These are phyloP conservation scores for Yponomeuta cagnagella DNA, from an alignment of 2,888 invertebrate species.

Conservation along the genomic window DNA sequence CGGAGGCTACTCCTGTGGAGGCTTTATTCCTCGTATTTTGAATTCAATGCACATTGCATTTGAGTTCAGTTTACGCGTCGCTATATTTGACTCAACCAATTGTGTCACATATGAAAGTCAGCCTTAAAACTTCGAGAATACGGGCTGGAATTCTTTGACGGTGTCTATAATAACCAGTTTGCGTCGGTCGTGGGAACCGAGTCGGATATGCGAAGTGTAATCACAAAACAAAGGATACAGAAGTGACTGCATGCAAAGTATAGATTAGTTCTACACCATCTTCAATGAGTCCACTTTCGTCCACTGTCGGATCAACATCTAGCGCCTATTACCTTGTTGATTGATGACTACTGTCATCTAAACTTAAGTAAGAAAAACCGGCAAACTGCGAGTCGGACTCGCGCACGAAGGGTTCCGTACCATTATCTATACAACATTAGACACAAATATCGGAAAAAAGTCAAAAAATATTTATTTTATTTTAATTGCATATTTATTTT, in stretches of 20 bases:
- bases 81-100: conserved; percentile 40
- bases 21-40: conserved; percentile 35
- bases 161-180: conserved; percentile 75
- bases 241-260: not conserved
- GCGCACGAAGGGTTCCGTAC: no score
- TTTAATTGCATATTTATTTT: no score
- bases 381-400: no score
- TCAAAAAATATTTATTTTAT: no score
- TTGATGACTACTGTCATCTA: no score
- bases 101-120: conserved; percentile 30
- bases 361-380: no score
- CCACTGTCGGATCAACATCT: no score
- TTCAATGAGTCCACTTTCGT: no score
- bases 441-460: no score
- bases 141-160: conserved; percentile 43
- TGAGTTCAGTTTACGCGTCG: conserved; percentile 44
- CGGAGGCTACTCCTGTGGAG: conserved; percentile 51
- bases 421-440: no score
- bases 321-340: no score
- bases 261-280: no score
- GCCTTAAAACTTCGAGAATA: conserved; percentile 33
- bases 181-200: conserved; percentile 71
- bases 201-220: conserved; percentile 63
- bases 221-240: not conserved
- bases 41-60: conserved; percentile 45